Conservation (phyloP, 2,113 vertebrate genomes). For the Cryptotis parvus region DNA sequence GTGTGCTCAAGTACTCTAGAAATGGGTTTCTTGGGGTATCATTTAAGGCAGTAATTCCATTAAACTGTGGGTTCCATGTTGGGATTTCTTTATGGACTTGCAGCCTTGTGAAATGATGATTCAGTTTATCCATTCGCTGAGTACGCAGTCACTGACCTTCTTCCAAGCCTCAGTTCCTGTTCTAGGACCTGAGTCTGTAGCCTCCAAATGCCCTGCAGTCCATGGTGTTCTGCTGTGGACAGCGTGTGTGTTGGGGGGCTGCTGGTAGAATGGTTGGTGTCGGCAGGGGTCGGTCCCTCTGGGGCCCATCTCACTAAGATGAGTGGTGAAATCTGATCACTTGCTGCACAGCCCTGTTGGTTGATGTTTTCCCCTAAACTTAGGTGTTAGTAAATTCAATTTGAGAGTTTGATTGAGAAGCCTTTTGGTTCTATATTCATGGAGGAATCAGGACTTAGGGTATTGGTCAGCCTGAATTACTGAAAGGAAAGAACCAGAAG, state of each 20-base stretch:
- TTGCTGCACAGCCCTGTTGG: conserved; percentile 56
- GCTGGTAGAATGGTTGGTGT: conserved; percentile 53
- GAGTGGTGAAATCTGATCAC: conserved; percentile 83
- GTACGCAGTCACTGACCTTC: conserved; percentile 55
- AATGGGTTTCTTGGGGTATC: background rate
- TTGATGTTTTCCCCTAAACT: too few species aligned
- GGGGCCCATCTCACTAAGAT: conserved; percentile 71
- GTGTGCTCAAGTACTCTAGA: background rate
- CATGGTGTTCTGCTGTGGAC: conserved; percentile 71
- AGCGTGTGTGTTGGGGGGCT: conserved; percentile 68
- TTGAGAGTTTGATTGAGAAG: background rate
- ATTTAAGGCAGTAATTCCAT: background rate
- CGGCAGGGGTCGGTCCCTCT: conserved; percentile 60
- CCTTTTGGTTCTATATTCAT: background rate
- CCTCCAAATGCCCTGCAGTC: conserved; percentile 58
- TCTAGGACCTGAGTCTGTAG: conserved; percentile 70
- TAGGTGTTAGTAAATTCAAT: too few species aligned
- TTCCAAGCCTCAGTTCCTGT: conserved; percentile 72
- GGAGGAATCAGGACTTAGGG: too few species aligned
- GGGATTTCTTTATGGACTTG: conserved; percentile 27
- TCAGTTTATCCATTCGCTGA: conserved; percentile 85
- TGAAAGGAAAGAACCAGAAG: background rate
- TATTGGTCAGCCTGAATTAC: too few species aligned
- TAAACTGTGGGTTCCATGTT: background rate
- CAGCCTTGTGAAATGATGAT: conserved; percentile 82